phyloP scores from a whole-genome alignment of 2,113 vertebrate species.

The Scophthalmus maximus region DNA sequence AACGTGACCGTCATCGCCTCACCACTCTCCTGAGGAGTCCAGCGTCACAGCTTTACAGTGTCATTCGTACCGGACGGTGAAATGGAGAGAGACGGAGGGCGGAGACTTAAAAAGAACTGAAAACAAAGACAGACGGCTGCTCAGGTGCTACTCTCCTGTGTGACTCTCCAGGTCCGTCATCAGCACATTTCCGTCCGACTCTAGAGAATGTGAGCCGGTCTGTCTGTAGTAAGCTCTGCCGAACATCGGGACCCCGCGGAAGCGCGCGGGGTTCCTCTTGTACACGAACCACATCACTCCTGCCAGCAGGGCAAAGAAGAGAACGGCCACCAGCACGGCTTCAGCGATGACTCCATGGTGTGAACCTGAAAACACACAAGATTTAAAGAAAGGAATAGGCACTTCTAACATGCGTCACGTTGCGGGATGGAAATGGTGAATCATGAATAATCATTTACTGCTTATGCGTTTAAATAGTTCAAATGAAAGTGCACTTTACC shows the following conservation, averaged over 20 bases:
- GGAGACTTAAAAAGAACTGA: neutral
- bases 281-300: conserved; percentile 83
- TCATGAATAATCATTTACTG: too few species aligned
- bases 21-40: conserved; percentile 62
- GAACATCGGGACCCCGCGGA: conserved; percentile 77
- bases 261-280: conserved; percentile 79
- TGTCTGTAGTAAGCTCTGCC: conserved; percentile 84
- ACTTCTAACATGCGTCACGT: too few species aligned
- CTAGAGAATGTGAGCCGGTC: conserved; percentile 75
- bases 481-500: conserved; percentile 72
- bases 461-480: neutral
- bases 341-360: conserved; percentile 79
- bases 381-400: too few species aligned
- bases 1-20: conserved; percentile 15
- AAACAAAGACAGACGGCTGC: neutral
- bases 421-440: too few species aligned
- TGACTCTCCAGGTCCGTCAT: conserved; percentile 88
- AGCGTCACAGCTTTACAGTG: conserved; percentile 52
- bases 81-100: conserved; percentile 7
- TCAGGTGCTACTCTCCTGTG: conserved; percentile 74
- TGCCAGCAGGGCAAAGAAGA: conserved; percentile 81
- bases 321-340: conserved; percentile 81
- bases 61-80: conserved; percentile 38
- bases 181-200: conserved; percentile 90
- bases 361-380: conserved; percentile 82